phyloP scores from a whole-genome alignment of 2,797 vertebrate species.

The Sebastes flavidus region DNA sequence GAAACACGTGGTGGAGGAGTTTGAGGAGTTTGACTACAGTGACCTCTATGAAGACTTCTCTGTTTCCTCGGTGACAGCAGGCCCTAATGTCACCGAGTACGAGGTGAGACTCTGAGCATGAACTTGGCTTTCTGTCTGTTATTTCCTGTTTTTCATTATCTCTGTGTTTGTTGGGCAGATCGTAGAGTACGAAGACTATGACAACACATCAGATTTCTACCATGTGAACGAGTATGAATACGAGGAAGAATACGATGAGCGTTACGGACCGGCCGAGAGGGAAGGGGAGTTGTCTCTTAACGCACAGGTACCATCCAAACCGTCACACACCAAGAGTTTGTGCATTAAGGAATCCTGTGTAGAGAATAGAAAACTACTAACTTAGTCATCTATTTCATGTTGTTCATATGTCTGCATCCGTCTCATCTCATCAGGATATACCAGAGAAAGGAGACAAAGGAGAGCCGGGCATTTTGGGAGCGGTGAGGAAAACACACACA shows the following conservation, averaged over 20 bases:
- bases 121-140: neutral
- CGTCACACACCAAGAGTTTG: neutral
- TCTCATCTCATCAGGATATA: conserved; percentile 48
- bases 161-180: conserved; percentile 44
- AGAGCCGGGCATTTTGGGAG: conserved; percentile 80
- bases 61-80: conserved; percentile 66
- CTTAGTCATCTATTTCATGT: neutral
- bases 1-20: conserved; percentile 70
- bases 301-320: conserved; percentile 52
- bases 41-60: conserved; percentile 69
- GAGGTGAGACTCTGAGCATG: conserved; percentile 73
- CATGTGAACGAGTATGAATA: conserved; percentile 77
- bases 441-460: conserved; percentile 88
- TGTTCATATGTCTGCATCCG: neutral
- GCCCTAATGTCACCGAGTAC: conserved; percentile 74
- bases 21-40: conserved; percentile 76
- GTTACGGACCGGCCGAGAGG: conserved; percentile 76
- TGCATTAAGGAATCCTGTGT: neutral
- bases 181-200: conserved; percentile 80
- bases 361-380: neutral
- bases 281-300: conserved; percentile 59
- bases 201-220: conserved; percentile 71
- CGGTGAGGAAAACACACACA: conserved; percentile 75
- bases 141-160: neutral
- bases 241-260: conserved; percentile 79